Percentiles rank a stretch among this genome's conserved stretches.
Evolutionary conservation across 2,797 vertebrate species (phyloP).

Genomic region (Sternotherus odoratus): DNA sequence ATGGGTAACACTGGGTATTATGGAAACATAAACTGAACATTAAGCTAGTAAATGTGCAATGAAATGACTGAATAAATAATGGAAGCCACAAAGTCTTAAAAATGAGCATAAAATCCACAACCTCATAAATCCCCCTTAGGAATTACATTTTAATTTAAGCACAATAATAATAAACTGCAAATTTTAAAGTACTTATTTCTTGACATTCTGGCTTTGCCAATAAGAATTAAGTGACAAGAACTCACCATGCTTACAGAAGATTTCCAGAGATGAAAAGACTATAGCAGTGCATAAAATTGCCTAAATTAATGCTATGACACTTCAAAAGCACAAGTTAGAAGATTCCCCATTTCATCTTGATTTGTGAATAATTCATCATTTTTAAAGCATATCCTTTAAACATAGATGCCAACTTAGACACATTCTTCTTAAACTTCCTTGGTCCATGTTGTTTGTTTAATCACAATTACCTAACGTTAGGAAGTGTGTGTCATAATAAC

Average conservation of each 20-base stretch:
- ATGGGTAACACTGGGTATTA: background rate
- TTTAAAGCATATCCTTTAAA: constrained; percentile 46
- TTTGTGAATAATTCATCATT: constrained; percentile 77
- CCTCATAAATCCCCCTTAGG: background rate
- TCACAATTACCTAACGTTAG: background rate
- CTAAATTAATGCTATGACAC: constrained; percentile 64
- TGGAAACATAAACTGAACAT: background rate
- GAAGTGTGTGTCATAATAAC: background rate
- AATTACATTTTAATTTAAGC: constrained; percentile 33
- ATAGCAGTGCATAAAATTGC: constrained; percentile 72
- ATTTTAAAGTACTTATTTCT: constrained; percentile 3
- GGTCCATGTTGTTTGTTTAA: too few relatives aligned
- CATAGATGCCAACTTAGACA: constrained; percentile 51
- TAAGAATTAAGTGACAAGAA: constrained; percentile 31
- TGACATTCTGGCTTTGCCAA: constrained; percentile 54
- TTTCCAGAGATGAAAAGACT: constrained; percentile 72
- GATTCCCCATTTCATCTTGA: constrained; percentile 65
- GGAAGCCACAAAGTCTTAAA: background rate
- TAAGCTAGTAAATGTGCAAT: constrained; percentile 21
- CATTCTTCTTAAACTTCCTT: too few relatives aligned
- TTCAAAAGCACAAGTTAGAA: constrained; percentile 72
- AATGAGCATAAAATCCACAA: background rate
- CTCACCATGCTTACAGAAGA: constrained; percentile 35
- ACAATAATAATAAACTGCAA: constrained; percentile 41
- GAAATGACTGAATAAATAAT: constrained; percentile 7